These are phyloP conservation scores for Plectrocnemia conspersa DNA, from an alignment of 1,140 invertebrate species.

Conservation along the genomic window DNA sequence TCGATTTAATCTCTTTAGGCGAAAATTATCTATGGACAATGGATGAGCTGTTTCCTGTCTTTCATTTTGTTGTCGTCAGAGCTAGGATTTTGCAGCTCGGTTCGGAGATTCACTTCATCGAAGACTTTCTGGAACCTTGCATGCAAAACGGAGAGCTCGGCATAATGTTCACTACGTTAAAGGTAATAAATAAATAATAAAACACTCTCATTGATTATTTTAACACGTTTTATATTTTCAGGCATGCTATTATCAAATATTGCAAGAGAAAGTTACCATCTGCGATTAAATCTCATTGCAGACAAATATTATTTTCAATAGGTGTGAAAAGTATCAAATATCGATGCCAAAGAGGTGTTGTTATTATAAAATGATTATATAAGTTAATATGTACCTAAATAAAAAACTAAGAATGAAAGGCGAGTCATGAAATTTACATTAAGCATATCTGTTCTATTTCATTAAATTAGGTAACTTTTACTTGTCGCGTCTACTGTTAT, in stretches of 20 bases:
- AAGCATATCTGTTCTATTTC: too few species aligned
- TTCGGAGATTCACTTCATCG: constrained; percentile 79
- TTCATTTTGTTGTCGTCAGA: constrained; percentile 78
- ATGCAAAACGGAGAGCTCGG: constrained; percentile 73
- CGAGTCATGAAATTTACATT: too few species aligned
- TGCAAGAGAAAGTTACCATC: constrained; percentile 64
- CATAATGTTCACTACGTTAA: constrained; percentile 80
- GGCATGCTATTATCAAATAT: constrained; percentile 69
- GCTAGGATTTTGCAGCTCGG: constrained; percentile 76
- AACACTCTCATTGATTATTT: background rate
- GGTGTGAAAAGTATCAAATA: too few species aligned
- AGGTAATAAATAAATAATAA: constrained; percentile 45
- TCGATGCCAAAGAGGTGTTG: too few species aligned
- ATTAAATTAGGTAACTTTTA: too few species aligned
- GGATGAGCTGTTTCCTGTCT: constrained; percentile 82
- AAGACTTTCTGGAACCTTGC: constrained; percentile 74
- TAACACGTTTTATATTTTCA: constrained; percentile 40
- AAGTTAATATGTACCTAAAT: too few species aligned
- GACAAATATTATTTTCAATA: too few species aligned
- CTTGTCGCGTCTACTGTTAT: too few species aligned
- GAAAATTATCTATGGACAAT: constrained; percentile 69
- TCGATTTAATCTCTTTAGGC: constrained; percentile 42
- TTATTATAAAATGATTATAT: too few species aligned
- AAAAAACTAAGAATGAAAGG: too few species aligned
- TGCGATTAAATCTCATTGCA: constrained; percentile 46